Base-by-base conservation (phyloP, 1,140 invertebrate species). In the Cryptotermes secundus region DNA sequence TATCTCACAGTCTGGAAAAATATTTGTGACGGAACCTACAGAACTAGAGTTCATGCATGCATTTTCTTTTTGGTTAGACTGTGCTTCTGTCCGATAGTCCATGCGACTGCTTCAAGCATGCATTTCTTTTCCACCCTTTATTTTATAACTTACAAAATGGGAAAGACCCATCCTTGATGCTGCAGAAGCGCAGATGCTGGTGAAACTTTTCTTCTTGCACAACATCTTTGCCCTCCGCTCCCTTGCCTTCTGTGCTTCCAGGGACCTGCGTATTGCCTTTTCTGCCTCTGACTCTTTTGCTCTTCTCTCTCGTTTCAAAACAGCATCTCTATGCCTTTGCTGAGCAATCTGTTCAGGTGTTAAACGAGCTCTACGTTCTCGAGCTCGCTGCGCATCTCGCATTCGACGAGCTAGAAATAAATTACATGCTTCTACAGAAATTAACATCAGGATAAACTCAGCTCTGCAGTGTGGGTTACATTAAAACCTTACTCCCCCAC, bases 201-300 rank as follows among this genome's bases (percentile, higher is more conserved):
- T 72, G 31, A 72, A 26, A 16, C 59, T 14, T 31, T 72, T 26
- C n/a, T 72, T 81, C 80, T 26, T 81, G 80, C 35, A 22, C 7
- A 59, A 19, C 53, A 83, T 34, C 35, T 59, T 83, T 26, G 83
- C 83, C 34, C 83, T 83, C 34, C 83, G 14, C 34, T 83, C 83
- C 59, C 83, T 65, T 38, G 83, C 83, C 83, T 65, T 83, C 38
- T 72, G 83, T 36, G 83, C 83, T 31, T 45, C 83, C 19, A 83
- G 53, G 9, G 83, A 83, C 34, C 83, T 34, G 22, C 83, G 42
- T n/a, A 83, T 31, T 34, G 83, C 83, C 34, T 79, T 83, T 34
- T 83, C 53, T 24, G 53, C 83, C 38, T 83, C 83, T 19, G 83
- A 24, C 59, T 83, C 83, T 59, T 59, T 83, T 42, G 42, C 35